These are phyloP conservation scores for Tortrix viridana DNA, from an alignment of 2,888 invertebrate species.

Conservation along the genomic window DNA sequence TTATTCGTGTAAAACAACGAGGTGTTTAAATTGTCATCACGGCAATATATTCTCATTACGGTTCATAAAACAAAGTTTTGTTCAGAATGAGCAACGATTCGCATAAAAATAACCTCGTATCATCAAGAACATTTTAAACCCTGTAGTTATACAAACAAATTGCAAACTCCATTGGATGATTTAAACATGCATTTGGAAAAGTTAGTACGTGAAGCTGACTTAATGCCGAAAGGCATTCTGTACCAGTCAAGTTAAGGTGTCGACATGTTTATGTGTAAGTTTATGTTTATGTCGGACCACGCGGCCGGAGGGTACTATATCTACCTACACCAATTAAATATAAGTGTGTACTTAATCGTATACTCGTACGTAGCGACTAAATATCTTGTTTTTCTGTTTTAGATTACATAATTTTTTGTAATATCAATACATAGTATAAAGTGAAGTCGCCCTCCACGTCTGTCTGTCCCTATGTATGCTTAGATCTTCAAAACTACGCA, in stretches of 20 bases:
- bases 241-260: conserved; percentile 7
- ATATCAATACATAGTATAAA: too few species aligned
- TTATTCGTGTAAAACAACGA: conserved; percentile 28
- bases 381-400: too few species aligned
- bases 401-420: too few species aligned
- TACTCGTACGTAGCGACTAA: too few species aligned
- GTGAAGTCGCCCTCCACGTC: too few species aligned
- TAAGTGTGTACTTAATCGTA: too few species aligned
- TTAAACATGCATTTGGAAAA: conserved; percentile 11
- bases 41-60: conserved; percentile 58
- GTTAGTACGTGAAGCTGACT: conserved; percentile 3
- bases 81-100: conserved; percentile 36
- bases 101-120: conserved; percentile 36
- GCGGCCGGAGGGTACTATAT: too few species aligned
- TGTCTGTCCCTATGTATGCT: too few species aligned
- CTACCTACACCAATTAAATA: too few species aligned
- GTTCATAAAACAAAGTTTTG: conserved; percentile 42
- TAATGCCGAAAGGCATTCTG: conserved; percentile 13
- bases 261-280: conserved; percentile 2
- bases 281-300: too few species aligned
- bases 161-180: not conserved
- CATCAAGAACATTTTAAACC: not conserved
- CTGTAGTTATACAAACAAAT: not conserved
- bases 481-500: too few species aligned
- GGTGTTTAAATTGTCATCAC: conserved; percentile 49